Base-by-base conservation (phyloP, 2,888 invertebrate genomes). In the Leucophenga montana region DNA sequence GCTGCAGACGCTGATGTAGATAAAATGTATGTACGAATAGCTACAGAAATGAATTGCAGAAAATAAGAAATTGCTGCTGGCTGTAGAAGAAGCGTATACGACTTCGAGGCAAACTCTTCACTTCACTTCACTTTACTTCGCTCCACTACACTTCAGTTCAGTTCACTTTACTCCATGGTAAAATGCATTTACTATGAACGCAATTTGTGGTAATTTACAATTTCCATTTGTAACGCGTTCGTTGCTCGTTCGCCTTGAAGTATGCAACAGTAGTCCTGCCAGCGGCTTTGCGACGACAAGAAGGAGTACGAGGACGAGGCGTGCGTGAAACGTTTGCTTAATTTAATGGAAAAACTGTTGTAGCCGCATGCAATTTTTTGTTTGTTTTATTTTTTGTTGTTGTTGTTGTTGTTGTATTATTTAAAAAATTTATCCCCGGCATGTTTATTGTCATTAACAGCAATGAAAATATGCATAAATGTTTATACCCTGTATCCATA, bases 321-420 rank as follows among this genome's bases (percentile, higher is more conserved):
- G 18, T 39, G 53, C 16, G 31, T 53, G 50, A 53, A 18, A 61
- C 9, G 66, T 80, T 77, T 71, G 81, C 74, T 82, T 83, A 83
- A 81, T 81, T 81, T 83, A 81, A 82, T 81, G 80, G 80, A 83
- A 80, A 78, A 74, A 66, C 33, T 54, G 56, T 22, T 16, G 56
- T 14, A 39, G 20, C 3, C 16, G 27, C 39, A 64, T 27, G 66
- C 56, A 53, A 46, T 50, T 50, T 50, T 50, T 50, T 14, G 14
- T 50, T 50, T 50, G 1, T 1, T 14, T 18, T 50, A 1, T 50
- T 50, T 50, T 50, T 50, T 16, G 1, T 50, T 50, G n/a, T n/a
- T n/a, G n/a, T n/a, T n/a, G n/a, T 50, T 14, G 16, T 14, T 50
- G 1, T 50, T n/a, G n/a, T 50, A 50, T 11, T 8, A 39, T 39